A percentile compares a stretch with the other conserved stretches of the same genome.
phyloP scores from a whole-genome alignment of 1,140 invertebrate genomes.

The Nixonia krombeini region DNA sequence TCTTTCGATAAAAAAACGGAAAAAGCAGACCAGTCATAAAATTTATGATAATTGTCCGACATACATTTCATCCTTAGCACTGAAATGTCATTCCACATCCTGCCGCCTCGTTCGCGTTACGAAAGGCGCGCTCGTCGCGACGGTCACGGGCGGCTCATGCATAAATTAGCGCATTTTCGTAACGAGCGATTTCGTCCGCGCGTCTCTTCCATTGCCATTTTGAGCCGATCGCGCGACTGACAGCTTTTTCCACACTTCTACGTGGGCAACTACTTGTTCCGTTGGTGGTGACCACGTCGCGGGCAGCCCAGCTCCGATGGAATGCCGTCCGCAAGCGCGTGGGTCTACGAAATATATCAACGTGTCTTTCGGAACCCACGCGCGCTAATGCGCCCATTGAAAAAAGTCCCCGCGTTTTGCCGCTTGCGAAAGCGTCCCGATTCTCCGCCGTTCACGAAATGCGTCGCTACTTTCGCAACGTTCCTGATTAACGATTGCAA shows the following conservation, averaged over 20 bases:
- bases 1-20: too few species aligned
- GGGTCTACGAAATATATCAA: conserved; percentile 44
- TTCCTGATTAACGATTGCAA: not conserved
- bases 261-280: conserved; percentile 32
- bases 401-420: conserved; percentile 8
- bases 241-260: conserved; percentile 27
- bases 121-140: not conserved
- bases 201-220: conserved; percentile 22
- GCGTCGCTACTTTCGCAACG: not conserved
- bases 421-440: conserved; percentile 37
- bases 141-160: not conserved
- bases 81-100: not conserved
- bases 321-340: conserved; percentile 38
- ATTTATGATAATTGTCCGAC: too few species aligned
- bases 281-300: conserved; percentile 3
- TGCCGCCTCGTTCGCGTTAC: not conserved
- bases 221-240: conserved; percentile 32
- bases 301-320: conserved; percentile 22
- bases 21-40: too few species aligned
- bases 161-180: conserved; percentile 1
- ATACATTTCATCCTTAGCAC: too few species aligned
- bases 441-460: conserved; percentile 2
- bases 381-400: conserved; percentile 34
- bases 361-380: conserved; percentile 36
- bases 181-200: conserved; percentile 9